Evolutionary conservation across 2,797 vertebrate species (phyloP).

Genomic region (Choloepus didactylus): DNA sequence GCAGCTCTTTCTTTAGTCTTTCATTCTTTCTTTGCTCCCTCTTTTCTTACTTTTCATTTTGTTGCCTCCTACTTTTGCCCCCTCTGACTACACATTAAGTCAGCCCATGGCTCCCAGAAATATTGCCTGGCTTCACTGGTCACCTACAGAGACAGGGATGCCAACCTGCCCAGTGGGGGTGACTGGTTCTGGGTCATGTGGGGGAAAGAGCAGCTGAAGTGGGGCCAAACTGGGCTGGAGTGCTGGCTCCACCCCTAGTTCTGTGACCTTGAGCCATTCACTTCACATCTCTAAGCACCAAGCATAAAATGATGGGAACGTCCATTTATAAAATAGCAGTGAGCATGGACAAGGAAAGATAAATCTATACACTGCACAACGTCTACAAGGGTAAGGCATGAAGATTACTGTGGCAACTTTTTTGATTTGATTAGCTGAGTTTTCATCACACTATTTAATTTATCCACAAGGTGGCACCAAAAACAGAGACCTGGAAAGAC

Average conservation of each 20-base stretch:
- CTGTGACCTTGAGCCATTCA: no score
- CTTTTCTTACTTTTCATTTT: neutral
- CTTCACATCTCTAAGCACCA: neutral
- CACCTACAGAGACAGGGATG: neutral
- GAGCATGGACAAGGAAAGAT: fast-evolving
- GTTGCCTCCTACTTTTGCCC: no score
- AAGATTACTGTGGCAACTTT: neutral
- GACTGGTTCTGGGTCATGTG: neutral
- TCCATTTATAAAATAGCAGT: fast-evolving
- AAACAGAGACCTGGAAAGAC: neutral
- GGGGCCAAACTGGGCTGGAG: neutral
- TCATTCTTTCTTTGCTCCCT: neutral
- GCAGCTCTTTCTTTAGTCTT: neutral
- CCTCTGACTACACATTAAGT: fast-evolving
- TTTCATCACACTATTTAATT: neutral
- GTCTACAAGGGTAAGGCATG: fast-evolving
- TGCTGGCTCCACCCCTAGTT: neutral
- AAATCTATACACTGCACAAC: fast-evolving
- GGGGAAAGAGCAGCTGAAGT: neutral
- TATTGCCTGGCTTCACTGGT: neutral
- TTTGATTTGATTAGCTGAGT: fast-evolving
- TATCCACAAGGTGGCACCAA: conserved; percentile 51
- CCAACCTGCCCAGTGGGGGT: no score
- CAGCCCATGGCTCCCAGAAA: neutral
- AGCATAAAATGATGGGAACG: neutral